Conservation (phyloP, 2,888 invertebrate genomes). For the Amblyjoppa proteus region DNA sequence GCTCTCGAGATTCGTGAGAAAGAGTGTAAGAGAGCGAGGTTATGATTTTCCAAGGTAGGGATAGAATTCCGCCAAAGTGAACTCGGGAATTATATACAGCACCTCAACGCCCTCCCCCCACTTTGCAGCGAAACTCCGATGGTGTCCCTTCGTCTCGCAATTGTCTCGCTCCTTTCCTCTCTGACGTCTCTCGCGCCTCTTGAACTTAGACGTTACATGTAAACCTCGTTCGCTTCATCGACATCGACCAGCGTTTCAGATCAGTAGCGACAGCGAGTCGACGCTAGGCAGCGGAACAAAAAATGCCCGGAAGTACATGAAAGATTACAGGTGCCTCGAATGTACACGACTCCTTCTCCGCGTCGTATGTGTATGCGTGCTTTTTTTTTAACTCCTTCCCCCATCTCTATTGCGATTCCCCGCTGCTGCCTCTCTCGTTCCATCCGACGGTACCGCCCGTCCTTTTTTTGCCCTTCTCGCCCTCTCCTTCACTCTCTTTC, state of each 20-base stretch:
- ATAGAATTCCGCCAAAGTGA: neutral
- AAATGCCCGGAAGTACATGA: constrained; percentile 54
- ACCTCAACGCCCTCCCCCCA: neutral
- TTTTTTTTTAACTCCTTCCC: constrained; percentile 38
- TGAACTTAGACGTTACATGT: constrained; percentile 51
- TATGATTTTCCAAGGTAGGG: constrained; percentile 11
- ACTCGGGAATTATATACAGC: constrained; percentile 1
- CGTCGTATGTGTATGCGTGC: neutral
- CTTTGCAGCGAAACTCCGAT: neutral
- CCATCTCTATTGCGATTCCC: neutral
- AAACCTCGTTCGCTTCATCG: constrained; percentile 52
- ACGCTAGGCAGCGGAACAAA: neutral
- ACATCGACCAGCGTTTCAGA: constrained; percentile 40
- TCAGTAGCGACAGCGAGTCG: constrained; percentile 29
- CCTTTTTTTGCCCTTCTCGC: constrained; percentile 26
- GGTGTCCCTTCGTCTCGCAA: constrained; percentile 34
- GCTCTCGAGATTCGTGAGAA: neutral
- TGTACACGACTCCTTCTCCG: constrained; percentile 36
- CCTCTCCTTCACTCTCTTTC: constrained; percentile 22
- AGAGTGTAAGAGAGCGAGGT: neutral
- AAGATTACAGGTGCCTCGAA: constrained; percentile 53
- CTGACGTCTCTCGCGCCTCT: constrained; percentile 1
- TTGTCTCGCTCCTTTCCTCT: constrained; percentile 12
- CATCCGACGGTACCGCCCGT: neutral
- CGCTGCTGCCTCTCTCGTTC: constrained; percentile 32